Percentiles rank a stretch among this genome's conserved stretches.
These are phyloP conservation scores for Neodiprion lecontei DNA, from an alignment of 1,140 invertebrate species.

Conservation along the genomic window DNA sequence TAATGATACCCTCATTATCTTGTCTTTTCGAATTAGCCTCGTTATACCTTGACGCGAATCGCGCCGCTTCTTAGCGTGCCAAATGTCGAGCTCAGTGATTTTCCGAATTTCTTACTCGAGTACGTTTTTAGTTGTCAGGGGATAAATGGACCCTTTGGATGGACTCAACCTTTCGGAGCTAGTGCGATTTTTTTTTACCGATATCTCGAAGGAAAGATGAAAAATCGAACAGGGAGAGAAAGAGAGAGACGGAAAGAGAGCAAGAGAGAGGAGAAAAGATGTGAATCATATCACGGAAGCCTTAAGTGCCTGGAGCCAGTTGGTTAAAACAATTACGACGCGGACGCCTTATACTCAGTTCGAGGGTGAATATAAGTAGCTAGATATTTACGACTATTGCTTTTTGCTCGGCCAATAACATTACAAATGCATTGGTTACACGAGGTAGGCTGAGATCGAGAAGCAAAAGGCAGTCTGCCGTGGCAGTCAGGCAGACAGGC, in stretches of 20 bases:
- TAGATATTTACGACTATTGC: slow-evolving; percentile 5
- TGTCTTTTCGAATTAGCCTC: slow-evolving; percentile 49
- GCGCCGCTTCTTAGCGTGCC: not conserved
- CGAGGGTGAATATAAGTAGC: slow-evolving; percentile 2
- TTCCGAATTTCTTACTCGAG: too few relatives aligned
- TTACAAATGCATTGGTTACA: slow-evolving; percentile 1
- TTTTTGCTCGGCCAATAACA: slow-evolving; percentile 7
- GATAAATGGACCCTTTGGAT: too few relatives aligned
- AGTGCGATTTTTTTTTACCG: too few relatives aligned
- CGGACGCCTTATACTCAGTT: not conserved
- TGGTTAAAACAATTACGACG: slow-evolving; percentile 6
- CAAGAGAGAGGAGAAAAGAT: not conserved
- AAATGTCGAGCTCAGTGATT: too few relatives aligned
- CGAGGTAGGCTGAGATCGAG: too few relatives aligned
- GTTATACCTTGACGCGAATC: slow-evolving; percentile 23
- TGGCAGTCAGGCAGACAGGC: too few relatives aligned
- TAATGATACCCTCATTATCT: slow-evolving; percentile 52
- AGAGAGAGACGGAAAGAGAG: not conserved
- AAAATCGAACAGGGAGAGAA: not conserved
- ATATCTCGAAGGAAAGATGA: too few relatives aligned
- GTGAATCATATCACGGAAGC: not conserved
- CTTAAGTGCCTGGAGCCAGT: not conserved
- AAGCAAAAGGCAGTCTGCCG: too few relatives aligned
- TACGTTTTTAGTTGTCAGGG: too few relatives aligned
- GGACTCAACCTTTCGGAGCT: too few relatives aligned